Evolutionary conservation across 64 coral and sea anemone species (phyloP).

Genomic region (Hydrozoanthus tunicans): DNA sequence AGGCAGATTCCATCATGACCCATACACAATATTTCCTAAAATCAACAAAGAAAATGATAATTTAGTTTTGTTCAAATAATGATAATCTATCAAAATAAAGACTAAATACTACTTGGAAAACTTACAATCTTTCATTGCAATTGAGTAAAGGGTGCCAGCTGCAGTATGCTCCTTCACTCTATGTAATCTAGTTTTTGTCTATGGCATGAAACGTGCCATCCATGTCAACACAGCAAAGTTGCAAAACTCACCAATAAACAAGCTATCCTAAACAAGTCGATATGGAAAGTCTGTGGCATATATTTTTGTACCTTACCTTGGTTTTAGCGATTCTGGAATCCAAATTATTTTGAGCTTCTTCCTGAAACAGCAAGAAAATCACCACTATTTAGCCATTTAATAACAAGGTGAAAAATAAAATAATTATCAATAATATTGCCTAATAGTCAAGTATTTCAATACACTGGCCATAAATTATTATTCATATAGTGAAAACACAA

Average conservation of each 20-base stretch:
- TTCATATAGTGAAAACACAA: too few relatives aligned
- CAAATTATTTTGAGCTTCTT: slow-evolving; percentile 7
- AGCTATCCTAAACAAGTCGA: neutral
- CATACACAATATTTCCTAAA: slow-evolving; percentile 47
- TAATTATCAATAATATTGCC: neutral
- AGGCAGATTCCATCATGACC: slow-evolving; percentile 34
- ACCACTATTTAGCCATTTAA: neutral
- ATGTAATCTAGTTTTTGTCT: neutral
- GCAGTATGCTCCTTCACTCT: too few relatives aligned
- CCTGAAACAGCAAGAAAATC: neutral
- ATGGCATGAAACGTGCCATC: neutral
- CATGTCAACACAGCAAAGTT: neutral
- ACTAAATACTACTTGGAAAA: too few relatives aligned
- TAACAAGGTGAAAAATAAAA: neutral
- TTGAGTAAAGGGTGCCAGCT: too few relatives aligned
- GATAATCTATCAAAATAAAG: too few relatives aligned
- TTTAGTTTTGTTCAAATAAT: too few relatives aligned
- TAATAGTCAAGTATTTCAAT: too few relatives aligned
- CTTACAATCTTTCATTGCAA: too few relatives aligned
- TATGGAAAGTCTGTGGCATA: neutral
- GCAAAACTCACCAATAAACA: neutral
- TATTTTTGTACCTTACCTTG: slow-evolving; percentile 5
- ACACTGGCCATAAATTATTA: too few relatives aligned
- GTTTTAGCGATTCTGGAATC: slow-evolving; percentile 19
- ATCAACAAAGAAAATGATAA: neutral